Percentiles rank a stretch among this genome's conserved stretches.
Conservation (phyloP, 1,140 invertebrate species). For the Penaeus japonicus region DNA sequence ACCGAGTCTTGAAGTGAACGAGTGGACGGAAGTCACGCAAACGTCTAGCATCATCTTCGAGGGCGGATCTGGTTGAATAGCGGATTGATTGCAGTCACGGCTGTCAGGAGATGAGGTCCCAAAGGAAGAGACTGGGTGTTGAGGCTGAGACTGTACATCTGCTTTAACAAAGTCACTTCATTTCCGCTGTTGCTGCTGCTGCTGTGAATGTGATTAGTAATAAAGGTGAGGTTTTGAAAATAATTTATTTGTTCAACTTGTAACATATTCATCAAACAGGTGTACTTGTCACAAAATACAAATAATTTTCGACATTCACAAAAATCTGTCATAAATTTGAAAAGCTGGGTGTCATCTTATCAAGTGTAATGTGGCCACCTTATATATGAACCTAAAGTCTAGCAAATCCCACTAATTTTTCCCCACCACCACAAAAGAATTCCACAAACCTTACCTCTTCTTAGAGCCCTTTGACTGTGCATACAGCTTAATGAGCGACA, state of each 20-base stretch:
- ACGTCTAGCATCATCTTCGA: conserved; percentile 10
- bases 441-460: conserved; percentile 21
- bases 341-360: too few relatives aligned
- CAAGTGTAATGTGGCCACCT: too few relatives aligned
- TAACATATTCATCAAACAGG: too few relatives aligned
- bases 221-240: neutral
- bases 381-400: too few relatives aligned
- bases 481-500: conserved; percentile 38
- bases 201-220: neutral
- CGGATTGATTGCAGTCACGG: conserved; percentile 7
- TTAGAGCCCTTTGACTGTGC: neutral
- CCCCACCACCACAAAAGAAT: neutral
- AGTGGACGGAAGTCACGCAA: too few relatives aligned
- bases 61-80: conserved; percentile 1
- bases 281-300: too few relatives aligned
- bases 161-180: conserved; percentile 4
- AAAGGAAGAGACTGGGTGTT: conserved; percentile 25
- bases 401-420: too few relatives aligned
- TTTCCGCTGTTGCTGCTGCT: neutral
- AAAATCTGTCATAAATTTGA: too few relatives aligned
- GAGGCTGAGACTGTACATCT: conserved; percentile 48
- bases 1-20: too few relatives aligned
- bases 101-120: conserved; percentile 15
- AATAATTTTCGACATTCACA: too few relatives aligned
- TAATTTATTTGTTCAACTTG: neutral